Base-by-base conservation (phyloP, 1,140 invertebrate genomes). In the Zaprionus ghesquierei region DNA sequence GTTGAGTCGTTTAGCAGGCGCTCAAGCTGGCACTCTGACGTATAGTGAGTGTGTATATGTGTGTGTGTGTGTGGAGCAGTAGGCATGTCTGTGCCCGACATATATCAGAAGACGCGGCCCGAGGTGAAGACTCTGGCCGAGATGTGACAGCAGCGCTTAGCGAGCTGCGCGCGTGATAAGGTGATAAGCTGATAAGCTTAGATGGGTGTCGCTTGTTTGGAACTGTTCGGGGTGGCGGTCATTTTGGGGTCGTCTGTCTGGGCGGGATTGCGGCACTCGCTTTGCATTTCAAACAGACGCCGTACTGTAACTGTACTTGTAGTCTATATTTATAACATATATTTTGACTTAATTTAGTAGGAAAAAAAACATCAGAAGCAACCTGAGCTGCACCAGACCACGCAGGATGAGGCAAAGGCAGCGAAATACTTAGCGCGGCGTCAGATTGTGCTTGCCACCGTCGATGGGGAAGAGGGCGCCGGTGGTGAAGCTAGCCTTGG, bases 391-490 rank as follows among this genome's bases (percentile, higher is more conserved):
- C 12, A 12, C 8, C 41, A 10, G 41, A 10, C 35, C 35, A 29
- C 27, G 27, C 27, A 41, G 35, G 13, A 38, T 12, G 13, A 13
- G 33, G 27, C 1, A 8, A 8, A 29, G 29, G 35, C n/a, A 15
- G 35, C 9, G 46, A 29, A 69, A 69, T 69, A 62, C 56, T 69
- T 79, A 91, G 53, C 89, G 81, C 55, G 90, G 90, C 72, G 85
- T 91, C 56, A 89, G 63, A 63, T 85, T 90, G 60, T 90, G 66
- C 55, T 89, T 91, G 65, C 90, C 90, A 51, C 97, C 97, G 93
- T 98, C 97, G 22, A 98, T 95, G 25, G 96, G 95, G 5, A 98
- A 64, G 56, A 94, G 95, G 4, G 93, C 96, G 18, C 97, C 97
- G 60, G 97, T 98, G 29, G 97, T 96, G 80, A 97, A 97, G 70